These are phyloP conservation scores for Zele albiditarsus DNA, from an alignment of 2,888 invertebrate species.

Conservation along the genomic window DNA sequence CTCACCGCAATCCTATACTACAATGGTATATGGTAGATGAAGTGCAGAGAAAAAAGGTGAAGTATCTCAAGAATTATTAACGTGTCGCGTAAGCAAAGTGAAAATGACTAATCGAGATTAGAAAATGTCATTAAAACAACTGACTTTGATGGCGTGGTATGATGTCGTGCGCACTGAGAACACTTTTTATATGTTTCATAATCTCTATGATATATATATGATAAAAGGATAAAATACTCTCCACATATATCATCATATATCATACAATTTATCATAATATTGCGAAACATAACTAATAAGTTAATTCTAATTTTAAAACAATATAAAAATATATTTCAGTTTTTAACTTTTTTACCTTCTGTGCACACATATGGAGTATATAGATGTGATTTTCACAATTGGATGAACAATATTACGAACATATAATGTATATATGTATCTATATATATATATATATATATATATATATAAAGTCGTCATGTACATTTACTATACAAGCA, in stretches of 20 bases:
- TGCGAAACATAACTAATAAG: no score
- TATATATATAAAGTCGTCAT: slow-evolving; percentile 6
- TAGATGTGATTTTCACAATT: no score
- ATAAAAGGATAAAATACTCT: no score
- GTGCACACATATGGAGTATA: no score
- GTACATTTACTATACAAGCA: slow-evolving; percentile 33
- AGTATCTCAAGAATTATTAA: slow-evolving; percentile 30
- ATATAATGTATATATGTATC: neutral
- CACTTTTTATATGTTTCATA: slow-evolving; percentile 22
- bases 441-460: neutral
- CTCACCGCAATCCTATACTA: slow-evolving; percentile 33
- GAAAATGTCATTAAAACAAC: slow-evolving; percentile 65
- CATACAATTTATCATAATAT: no score
- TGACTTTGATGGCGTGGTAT: neutral
- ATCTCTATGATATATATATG: neutral
- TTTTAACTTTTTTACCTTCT: no score
- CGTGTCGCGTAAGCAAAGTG: slow-evolving; percentile 37
- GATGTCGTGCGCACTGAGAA: slow-evolving; percentile 3
- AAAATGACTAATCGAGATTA: slow-evolving; percentile 61
- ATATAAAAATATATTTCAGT: no score
- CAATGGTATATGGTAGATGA: slow-evolving; percentile 28
- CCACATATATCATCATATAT: no score
- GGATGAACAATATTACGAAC: no score
- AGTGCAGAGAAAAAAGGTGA: neutral
- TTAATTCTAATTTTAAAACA: no score